phyloP scores from a whole-genome alignment of 2,113 vertebrate genomes.

The Scophthalmus maximus region DNA sequence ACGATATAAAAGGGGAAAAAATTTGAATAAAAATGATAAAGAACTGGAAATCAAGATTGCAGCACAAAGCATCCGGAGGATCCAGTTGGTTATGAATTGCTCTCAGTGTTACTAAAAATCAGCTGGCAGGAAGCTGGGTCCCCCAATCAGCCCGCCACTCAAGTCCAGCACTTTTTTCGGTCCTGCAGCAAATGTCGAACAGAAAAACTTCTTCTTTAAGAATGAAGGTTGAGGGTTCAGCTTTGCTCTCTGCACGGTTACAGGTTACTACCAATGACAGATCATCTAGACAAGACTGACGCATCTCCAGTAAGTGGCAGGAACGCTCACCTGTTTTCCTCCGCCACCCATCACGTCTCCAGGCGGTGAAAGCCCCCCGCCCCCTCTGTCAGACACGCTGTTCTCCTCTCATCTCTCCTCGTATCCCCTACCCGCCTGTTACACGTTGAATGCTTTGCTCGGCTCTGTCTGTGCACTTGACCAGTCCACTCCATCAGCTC shows the following conservation, averaged over 20 bases:
- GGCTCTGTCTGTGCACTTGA: slow-evolving; percentile 74
- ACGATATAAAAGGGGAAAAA: neutral
- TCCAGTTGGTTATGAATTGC: slow-evolving; percentile 24
- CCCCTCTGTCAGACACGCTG: slow-evolving; percentile 51
- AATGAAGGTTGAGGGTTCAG: slow-evolving; percentile 38
- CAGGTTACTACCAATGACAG: neutral
- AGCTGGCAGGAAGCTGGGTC: slow-evolving; percentile 51
- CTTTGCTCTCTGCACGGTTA: slow-evolving; percentile 37
- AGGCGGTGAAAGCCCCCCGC: slow-evolving; percentile 51
- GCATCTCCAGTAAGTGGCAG: slow-evolving; percentile 33
- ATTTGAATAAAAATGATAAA: neutral
- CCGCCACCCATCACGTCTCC: slow-evolving; percentile 32
- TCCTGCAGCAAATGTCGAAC: slow-evolving; percentile 24
- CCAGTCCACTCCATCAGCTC: slow-evolving; percentile 68
- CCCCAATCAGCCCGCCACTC: slow-evolving; percentile 29
- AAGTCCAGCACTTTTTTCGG: slow-evolving; percentile 43
- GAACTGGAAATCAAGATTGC: neutral
- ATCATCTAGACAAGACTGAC: slow-evolving; percentile 20
- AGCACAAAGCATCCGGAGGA: slow-evolving; percentile 26
- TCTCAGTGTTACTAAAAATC: slow-evolving; percentile 25
- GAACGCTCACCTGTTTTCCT: slow-evolving; percentile 60
- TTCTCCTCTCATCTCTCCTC: slow-evolving; percentile 26
- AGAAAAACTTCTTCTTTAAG: slow-evolving; percentile 21
- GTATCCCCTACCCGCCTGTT: slow-evolving; percentile 33
- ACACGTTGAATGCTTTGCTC: slow-evolving; percentile 52